phyloP scores from a whole-genome alignment of 2,113 vertebrate species.

The Podarcis raffonei region DNA sequence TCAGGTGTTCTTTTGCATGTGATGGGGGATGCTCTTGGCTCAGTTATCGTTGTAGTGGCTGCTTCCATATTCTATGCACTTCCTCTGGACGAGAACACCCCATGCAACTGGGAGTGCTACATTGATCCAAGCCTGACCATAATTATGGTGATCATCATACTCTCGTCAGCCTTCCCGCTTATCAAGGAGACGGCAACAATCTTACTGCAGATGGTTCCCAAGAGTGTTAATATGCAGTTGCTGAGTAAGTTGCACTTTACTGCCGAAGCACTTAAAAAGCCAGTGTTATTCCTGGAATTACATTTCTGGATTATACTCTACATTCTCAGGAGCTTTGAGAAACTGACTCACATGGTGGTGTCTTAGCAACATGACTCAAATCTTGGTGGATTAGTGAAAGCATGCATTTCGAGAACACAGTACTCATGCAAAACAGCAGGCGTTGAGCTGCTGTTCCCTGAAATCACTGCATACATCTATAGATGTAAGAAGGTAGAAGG shows the following conservation, averaged over 20 bases:
- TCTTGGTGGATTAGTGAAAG: conserved; percentile 66
- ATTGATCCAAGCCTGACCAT: conserved; percentile 86
- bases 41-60: conserved; percentile 79
- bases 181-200: conserved; percentile 85
- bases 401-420: conserved; percentile 56
- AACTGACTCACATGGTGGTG: conserved; percentile 28
- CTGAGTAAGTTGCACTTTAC: conserved; percentile 75
- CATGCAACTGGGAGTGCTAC: conserved; percentile 89
- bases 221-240: conserved; percentile 73
- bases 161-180: conserved; percentile 82
- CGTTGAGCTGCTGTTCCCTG: conserved; percentile 28
- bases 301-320: conserved; percentile 17
- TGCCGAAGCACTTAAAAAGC: conserved; percentile 9
- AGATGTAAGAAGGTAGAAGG: neutral
- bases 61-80: conserved; percentile 77
- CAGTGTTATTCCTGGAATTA: conserved; percentile 32
- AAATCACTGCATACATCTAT: neutral
- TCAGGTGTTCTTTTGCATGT: conserved; percentile 83
- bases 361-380: conserved; percentile 57
- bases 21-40: conserved; percentile 84
- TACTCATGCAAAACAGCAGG: conserved; percentile 37
- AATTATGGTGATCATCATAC: conserved; percentile 84
- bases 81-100: conserved; percentile 61
- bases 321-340: conserved; percentile 38
- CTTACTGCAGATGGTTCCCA: conserved; percentile 86